Conservation (phyloP, 1,140 invertebrate genomes). For the Parasteatoda tepidariorum region DNA sequence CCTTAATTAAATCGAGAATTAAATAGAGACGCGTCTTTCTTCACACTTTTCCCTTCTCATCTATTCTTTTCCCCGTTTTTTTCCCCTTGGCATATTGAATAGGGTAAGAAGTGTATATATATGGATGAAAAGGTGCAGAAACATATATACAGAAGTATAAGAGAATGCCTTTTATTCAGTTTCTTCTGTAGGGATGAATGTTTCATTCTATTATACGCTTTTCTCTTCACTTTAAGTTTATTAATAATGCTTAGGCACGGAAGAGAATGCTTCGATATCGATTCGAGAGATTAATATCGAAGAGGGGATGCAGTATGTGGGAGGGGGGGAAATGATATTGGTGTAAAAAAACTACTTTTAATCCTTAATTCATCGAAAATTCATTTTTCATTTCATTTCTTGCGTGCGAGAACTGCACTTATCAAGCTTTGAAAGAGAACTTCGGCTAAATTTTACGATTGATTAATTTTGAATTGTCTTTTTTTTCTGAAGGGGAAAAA, state of each 20-base stretch:
- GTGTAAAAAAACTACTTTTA: slow-evolving; percentile 35
- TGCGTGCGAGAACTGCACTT: not conserved
- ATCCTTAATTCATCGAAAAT: slow-evolving; percentile 50
- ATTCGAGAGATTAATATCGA: slow-evolving; percentile 46
- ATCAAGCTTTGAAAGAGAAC: not conserved
- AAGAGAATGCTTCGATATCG: slow-evolving; percentile 30
- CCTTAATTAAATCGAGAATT: slow-evolving; percentile 54
- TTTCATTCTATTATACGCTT: not conserved
- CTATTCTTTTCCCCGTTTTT: not conserved
- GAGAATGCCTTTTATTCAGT: slow-evolving; percentile 30
- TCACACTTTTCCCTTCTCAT: not conserved
- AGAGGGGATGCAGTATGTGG: not conserved
- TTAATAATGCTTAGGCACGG: slow-evolving; percentile 44
- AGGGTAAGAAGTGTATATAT: not conserved
- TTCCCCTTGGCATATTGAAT: not conserved
- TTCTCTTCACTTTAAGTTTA: slow-evolving; percentile 23
- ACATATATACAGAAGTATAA: slow-evolving; percentile 24
- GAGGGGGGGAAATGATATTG: not conserved
- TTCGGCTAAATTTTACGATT: too few species aligned
- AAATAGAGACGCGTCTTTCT: slow-evolving; percentile 32
- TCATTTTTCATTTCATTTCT: slow-evolving; percentile 51
- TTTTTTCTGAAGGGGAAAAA: too few species aligned
- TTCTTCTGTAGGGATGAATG: slow-evolving; percentile 6
- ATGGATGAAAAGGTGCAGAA: slow-evolving; percentile 13
- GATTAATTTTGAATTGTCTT: too few species aligned